Percentiles rank a stretch among this genome's conserved stretches.
phyloP scores from a whole-genome alignment of 37 sponge, comb jelly and placozoan genomes.

The Crambe crambe region DNA sequence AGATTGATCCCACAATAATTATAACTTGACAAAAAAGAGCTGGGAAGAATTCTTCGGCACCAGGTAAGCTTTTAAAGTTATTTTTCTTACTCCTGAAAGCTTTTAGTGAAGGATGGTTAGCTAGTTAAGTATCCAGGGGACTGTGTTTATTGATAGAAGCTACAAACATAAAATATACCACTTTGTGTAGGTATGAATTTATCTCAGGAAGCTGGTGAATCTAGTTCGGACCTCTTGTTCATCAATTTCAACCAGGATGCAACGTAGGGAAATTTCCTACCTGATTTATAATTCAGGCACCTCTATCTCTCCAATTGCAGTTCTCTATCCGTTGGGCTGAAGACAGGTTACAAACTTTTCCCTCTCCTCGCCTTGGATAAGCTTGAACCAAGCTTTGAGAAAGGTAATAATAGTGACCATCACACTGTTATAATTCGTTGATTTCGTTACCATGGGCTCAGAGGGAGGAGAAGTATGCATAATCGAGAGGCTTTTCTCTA shows the following conservation, averaged over 20 bases:
- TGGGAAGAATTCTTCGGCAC: too few species aligned
- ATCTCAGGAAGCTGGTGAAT: constrained; percentile 54
- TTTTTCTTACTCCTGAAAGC: too few species aligned
- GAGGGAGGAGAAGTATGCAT: constrained; percentile 90
- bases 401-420: constrained; percentile 55
- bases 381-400: constrained; percentile 58
- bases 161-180: too few species aligned
- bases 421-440: too few species aligned
- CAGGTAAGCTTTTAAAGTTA: too few species aligned
- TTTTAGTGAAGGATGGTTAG: too few species aligned
- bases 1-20: too few species aligned
- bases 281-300: not conserved
- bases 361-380: constrained; percentile 38
- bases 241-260: constrained; percentile 93
- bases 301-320: constrained; percentile 21
- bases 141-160: too few species aligned
- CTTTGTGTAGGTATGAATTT: constrained; percentile 54
- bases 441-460: not conserved
- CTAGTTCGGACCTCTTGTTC: constrained; percentile 65
- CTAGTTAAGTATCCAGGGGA: too few species aligned
- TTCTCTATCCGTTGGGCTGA: constrained; percentile 81
- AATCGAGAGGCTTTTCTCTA: constrained; percentile 93
- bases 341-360: constrained; percentile 79
- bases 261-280: constrained; percentile 46
- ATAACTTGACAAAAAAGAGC: too few species aligned